Evolutionary conservation across 2,113 vertebrate genomes (phyloP), one percentile per base, ranked within the genome.

Genomic region (Myrmecophaga tridactyla): DNA sequence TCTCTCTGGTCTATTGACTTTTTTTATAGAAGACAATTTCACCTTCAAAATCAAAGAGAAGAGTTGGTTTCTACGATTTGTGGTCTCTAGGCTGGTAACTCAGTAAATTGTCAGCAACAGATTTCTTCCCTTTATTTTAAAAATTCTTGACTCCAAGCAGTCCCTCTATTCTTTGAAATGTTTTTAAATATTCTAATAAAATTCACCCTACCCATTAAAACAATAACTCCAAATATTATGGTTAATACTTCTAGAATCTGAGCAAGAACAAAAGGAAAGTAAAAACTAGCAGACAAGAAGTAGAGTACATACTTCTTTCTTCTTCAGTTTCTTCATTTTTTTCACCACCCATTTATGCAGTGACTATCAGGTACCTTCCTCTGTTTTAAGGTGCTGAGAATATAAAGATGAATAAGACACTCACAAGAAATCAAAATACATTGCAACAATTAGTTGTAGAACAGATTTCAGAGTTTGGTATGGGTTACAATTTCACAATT

Each of bases 71-170:
- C 53, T 81, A 62, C 67, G 43, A 75, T 81, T 70, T 80, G 36
- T 67, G 46, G 27, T 90, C 17, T 94, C 41, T 21, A 72, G 41
- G 25, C 46, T 39, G 56, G 31, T 12, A 89, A 77, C 27, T 78
- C 81, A 31, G 31, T 39, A 46, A 67, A 85, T 36, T 15, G 13
- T 69, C 23, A 84, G 67, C 60, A 90, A 90, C 23, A 77, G 12
- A 78, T n/a, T 56, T 51, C 56, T 92, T 80, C 34, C 15, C 18
- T 13, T 89, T 91, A 72, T 78, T 76, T 97, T 89, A 65, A 87
- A 62, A 67, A 58, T 67, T 90, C 41, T 90, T 75, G 41, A 87
- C 17, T 14, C 11, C 13, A 43, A 41, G n/a, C 67, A 17, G 80
- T 92, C 20, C n/a, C 83, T 53, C 29, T 56, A 63, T n/a, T 86